Percentiles rank a stretch among this genome's conserved stretches.
These are phyloP conservation scores for Cygnus olor DNA, from an alignment of 2,797 vertebrate genomes.

Conservation along the genomic window DNA sequence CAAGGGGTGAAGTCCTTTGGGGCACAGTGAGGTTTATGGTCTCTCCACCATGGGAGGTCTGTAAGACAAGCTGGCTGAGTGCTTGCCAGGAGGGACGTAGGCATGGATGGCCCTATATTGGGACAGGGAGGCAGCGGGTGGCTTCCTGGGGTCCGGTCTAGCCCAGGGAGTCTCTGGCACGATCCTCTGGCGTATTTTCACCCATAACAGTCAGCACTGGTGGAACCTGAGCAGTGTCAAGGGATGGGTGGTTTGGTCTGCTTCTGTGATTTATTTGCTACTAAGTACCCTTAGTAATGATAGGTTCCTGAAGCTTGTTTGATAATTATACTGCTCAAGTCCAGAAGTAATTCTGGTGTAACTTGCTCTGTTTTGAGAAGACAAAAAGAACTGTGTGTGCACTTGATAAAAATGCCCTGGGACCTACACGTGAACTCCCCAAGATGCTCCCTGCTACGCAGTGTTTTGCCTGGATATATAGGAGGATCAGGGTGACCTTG, in stretches of 20 bases:
- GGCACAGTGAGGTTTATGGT: background rate
- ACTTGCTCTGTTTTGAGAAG: constrained; percentile 21
- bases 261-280: constrained; percentile 27
- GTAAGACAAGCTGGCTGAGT: background rate
- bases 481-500: background rate
- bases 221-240: background rate
- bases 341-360: constrained; percentile 8
- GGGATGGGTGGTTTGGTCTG: background rate
- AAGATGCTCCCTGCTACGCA: background rate
- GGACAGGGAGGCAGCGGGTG: background rate
- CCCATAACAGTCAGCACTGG: background rate
- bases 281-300: constrained; percentile 33
- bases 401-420: background rate
- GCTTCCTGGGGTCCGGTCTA: background rate
- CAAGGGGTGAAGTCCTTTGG: background rate
- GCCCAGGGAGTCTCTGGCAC: background rate
- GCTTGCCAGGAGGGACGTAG: background rate
- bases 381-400: background rate
- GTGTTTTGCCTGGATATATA: background rate
- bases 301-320: background rate
- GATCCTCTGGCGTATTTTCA: background rate
- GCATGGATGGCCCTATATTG: background rate
- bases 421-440: background rate
- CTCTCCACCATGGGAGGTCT: background rate
- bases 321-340: constrained; percentile 21